Conservation (phyloP, 2,797 vertebrate species). For the Bradypus variegatus region DNA sequence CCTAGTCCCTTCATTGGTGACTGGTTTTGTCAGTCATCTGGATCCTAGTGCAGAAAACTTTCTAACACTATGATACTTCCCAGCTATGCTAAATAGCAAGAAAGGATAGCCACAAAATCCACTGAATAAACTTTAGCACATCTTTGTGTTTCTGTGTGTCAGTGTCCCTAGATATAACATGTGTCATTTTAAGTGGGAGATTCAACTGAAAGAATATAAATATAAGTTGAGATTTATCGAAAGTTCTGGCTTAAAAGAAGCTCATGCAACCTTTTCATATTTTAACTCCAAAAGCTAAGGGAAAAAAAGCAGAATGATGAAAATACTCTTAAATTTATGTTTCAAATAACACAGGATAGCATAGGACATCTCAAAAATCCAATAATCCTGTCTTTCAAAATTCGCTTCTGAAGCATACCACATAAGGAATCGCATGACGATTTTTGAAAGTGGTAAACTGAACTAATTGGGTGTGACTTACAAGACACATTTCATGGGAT, state of each 20-base stretch:
- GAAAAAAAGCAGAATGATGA: neutral
- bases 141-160: neutral
- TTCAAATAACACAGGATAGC: conserved; percentile 4
- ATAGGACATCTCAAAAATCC: neutral
- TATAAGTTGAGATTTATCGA: neutral
- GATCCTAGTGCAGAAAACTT: neutral
- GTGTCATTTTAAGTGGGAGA: conserved; percentile 6
- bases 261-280: neutral
- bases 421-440: neutral
- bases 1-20: neutral
- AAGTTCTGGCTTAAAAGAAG: conserved; percentile 4
- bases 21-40: neutral
- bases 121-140: neutral
- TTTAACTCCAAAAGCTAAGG: conserved; percentile 10
- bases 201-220: neutral
- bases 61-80: neutral
- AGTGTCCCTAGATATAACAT: neutral
- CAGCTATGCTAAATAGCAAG: neutral
- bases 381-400: neutral
- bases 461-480: neutral
- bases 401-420: neutral
- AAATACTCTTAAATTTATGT: conserved; percentile 27
- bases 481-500: neutral
- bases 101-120: neutral
- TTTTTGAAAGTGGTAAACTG: neutral